Conservation (phyloP, 92 coral and sea anemone genomes). For the Paramuricea clavata region DNA sequence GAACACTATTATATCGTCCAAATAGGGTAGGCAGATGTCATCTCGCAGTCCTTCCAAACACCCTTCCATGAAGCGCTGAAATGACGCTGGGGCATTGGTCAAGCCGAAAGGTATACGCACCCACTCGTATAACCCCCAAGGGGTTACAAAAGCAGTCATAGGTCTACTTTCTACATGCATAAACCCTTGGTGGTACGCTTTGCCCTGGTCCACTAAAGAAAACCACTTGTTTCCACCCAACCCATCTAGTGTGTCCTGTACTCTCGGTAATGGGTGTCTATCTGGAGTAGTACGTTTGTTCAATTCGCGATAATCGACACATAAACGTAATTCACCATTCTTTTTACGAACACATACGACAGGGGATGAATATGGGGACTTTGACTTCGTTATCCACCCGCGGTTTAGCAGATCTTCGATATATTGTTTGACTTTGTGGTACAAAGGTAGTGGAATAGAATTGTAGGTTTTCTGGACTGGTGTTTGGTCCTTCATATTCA, state of each 20-base stretch:
- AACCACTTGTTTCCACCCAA: slow-evolving; percentile 47
- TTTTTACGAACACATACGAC: slow-evolving; percentile 48
- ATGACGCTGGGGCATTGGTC: too few relatives aligned
- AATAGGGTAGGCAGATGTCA: not conserved
- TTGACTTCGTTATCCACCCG: slow-evolving; percentile 10
- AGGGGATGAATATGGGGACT: slow-evolving; percentile 32
- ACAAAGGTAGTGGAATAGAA: slow-evolving; percentile 37
- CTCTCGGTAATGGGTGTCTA: slow-evolving; percentile 31
- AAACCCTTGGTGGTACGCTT: slow-evolving; percentile 53
- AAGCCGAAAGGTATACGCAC: too few relatives aligned
- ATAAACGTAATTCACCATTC: slow-evolving; percentile 18
- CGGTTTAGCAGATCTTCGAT: slow-evolving; percentile 38
- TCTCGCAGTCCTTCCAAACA: slow-evolving; percentile 15
- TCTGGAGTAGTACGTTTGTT: not conserved
- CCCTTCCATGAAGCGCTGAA: slow-evolving; percentile 8
- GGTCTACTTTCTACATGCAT: not conserved
- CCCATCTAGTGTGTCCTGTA: not conserved
- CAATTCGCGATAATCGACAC: slow-evolving; percentile 33
- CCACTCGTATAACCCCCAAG: slow-evolving; percentile 61
- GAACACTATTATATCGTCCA: slow-evolving; percentile 53
- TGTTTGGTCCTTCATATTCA: slow-evolving; percentile 31
- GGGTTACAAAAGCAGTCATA: slow-evolving; percentile 52
- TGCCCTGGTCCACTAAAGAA: slow-evolving; percentile 47
- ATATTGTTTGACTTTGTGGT: slow-evolving; percentile 15
- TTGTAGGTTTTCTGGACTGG: slow-evolving; percentile 51